A percentile compares a stretch with the other conserved stretches of the same genome.
phyloP scores from a whole-genome alignment of 2,797 vertebrate genomes.

The Muscicapa striata region DNA sequence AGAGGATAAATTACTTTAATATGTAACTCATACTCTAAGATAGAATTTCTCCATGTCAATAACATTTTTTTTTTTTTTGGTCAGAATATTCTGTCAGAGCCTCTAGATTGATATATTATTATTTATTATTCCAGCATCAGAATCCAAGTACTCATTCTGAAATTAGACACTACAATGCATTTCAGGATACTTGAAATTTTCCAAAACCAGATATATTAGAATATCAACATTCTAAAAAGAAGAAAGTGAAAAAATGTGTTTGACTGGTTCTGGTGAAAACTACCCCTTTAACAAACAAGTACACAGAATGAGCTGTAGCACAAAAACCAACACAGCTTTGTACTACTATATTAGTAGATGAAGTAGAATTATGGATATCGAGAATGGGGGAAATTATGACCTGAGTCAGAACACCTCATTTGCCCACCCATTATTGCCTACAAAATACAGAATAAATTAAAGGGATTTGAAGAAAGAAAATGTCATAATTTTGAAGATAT shows the following conservation, averaged over 20 bases:
- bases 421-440: not conserved
- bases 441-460: not conserved
- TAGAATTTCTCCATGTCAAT: not conserved
- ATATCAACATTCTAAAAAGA: not conserved
- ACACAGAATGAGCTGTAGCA: not conserved
- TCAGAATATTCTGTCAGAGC: not conserved
- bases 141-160: not conserved
- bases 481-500: not conserved
- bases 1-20: constrained; percentile 32
- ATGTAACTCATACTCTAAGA: not conserved
- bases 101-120: not conserved
- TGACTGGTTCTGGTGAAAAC: not conserved
- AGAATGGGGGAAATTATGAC: not conserved
- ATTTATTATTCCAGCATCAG: not conserved
- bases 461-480: not conserved
- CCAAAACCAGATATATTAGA: not conserved
- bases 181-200: not conserved
- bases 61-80: constrained; percentile 1
- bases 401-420: not conserved
- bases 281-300: not conserved
- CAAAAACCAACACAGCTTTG: rapidly evolving
- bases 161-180: not conserved
- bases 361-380: not conserved
- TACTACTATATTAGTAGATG: not conserved
- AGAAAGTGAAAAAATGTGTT: not conserved